phyloP scores from a whole-genome alignment of 2,113 vertebrate genomes.

The Terrapene triunguis region DNA sequence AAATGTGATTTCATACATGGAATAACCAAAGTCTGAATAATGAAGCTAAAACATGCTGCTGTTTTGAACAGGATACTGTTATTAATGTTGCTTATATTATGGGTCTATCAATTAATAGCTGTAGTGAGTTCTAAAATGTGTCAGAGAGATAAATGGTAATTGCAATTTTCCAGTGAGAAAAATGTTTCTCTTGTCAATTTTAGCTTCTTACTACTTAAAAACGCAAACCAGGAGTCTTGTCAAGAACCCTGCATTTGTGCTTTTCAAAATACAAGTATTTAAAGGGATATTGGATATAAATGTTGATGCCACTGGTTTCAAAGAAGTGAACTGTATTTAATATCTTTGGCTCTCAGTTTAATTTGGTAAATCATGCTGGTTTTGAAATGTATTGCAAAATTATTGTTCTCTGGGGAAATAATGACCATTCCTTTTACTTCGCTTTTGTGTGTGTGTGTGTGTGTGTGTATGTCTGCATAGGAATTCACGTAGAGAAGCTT shows the following conservation, averaged over 20 bases:
- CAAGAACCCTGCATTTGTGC: not conserved
- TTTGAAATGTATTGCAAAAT: slow-evolving; percentile 76
- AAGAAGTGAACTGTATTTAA: slow-evolving; percentile 62
- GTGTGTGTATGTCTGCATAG: slow-evolving; percentile 35
- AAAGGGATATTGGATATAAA: slow-evolving; percentile 63
- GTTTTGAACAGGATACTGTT: slow-evolving; percentile 19
- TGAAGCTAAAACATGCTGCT: not conserved
- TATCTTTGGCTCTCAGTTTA: slow-evolving; percentile 63
- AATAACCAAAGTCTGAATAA: slow-evolving; percentile 14
- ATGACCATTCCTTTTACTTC: slow-evolving; percentile 71
- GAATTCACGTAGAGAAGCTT: not conserved
- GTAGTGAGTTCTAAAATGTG: not conserved
- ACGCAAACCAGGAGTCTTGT: not conserved
- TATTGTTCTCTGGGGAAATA: slow-evolving; percentile 78
- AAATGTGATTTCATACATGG: slow-evolving; percentile 21
- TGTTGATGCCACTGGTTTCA: slow-evolving; percentile 51
- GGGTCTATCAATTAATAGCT: not conserved
- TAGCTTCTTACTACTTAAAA: slow-evolving; percentile 5
- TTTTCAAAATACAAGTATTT: slow-evolving; percentile 34
- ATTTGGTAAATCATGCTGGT: slow-evolving; percentile 75
- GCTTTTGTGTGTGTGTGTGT: not conserved
- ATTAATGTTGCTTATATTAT: not conserved
- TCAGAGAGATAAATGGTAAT: not conserved
- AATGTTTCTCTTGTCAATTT: not conserved
- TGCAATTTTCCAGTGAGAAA: not conserved